phyloP scores from a whole-genome alignment of 2,113 vertebrate genomes.

The Chascanopsetta lugubris region DNA sequence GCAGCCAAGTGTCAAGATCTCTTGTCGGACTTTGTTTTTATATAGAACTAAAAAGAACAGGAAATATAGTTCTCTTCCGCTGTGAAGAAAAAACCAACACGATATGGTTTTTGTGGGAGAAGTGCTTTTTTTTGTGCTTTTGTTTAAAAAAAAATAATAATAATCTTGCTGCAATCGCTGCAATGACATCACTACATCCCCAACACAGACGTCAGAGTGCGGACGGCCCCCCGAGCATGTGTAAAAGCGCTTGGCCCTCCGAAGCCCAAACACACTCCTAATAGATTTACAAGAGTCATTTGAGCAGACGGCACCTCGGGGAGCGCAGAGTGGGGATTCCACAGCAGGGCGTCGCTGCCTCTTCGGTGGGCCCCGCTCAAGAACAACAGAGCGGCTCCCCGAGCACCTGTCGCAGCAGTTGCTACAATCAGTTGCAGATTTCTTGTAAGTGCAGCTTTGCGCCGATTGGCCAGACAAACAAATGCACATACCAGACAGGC shows the following conservation, averaged over 20 bases:
- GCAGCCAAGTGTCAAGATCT: constrained; percentile 16
- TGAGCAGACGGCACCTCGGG: constrained; percentile 55
- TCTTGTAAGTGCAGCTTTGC: constrained; percentile 25
- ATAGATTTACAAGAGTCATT: constrained; percentile 75
- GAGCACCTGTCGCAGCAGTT: constrained; percentile 74
- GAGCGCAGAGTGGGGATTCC: constrained; percentile 62
- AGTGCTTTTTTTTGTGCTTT: too few relatives aligned
- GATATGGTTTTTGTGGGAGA: background rate
- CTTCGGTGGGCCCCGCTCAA: constrained; percentile 56
- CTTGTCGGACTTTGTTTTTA: background rate
- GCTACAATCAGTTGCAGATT: constrained; percentile 52
- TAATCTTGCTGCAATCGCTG: background rate
- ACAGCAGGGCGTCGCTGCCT: constrained; percentile 45
- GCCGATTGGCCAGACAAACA: constrained; percentile 14
- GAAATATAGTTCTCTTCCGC: background rate
- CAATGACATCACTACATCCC: background rate
- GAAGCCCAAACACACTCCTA: constrained; percentile 49
- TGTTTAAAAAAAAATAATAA: too few relatives aligned
- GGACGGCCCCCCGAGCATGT: constrained; percentile 42
- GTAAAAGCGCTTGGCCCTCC: constrained; percentile 63
- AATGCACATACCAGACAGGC: background rate
- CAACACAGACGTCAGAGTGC: constrained; percentile 33
- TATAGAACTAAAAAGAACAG: background rate
- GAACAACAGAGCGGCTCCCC: constrained; percentile 55
- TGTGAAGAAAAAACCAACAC: background rate